phyloP scores from a whole-genome alignment of 1,140 invertebrate species.

The Harpegnathos saltator region DNA sequence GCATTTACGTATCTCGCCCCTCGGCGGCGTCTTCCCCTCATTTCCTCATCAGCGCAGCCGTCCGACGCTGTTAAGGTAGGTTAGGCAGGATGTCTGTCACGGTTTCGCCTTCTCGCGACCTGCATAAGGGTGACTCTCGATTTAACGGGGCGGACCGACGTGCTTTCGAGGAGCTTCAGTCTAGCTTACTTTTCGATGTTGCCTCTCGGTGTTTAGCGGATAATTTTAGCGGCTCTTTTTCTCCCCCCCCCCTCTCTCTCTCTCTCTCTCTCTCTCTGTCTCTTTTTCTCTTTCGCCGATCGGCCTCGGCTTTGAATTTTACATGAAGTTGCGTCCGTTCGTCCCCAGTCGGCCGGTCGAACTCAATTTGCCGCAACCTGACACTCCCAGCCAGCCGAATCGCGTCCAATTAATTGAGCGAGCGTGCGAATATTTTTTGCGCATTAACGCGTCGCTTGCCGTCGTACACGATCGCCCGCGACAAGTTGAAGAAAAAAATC shows the following conservation, averaged over 20 bases:
- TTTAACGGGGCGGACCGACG: constrained; percentile 20
- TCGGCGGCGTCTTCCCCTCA: constrained; percentile 37
- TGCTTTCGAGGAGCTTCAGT: constrained; percentile 14
- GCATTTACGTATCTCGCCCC: constrained; percentile 53
- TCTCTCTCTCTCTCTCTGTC: too few species aligned
- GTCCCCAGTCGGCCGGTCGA: not conserved
- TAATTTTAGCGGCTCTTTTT: constrained; percentile 9
- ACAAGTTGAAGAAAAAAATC: not conserved
- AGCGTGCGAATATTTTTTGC: constrained; percentile 25
- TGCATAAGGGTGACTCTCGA: not conserved
- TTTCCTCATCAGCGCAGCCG: constrained; percentile 54
- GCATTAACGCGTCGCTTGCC: not conserved
- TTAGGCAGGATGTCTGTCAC: constrained; percentile 62
- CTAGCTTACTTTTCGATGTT: not conserved
- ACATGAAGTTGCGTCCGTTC: constrained; percentile 22
- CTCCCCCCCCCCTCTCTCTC: not conserved
- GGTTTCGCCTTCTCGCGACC: constrained; percentile 6
- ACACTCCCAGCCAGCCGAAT: constrained; percentile 11
- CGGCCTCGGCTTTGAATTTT: constrained; percentile 24
- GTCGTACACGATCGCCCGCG: not conserved
- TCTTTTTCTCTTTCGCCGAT: not conserved
- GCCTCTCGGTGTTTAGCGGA: constrained; percentile 1
- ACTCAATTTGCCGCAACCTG: constrained; percentile 25
- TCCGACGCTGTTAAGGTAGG: constrained; percentile 66
- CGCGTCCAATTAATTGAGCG: constrained; percentile 53